phyloP scores from a whole-genome alignment of 2,797 vertebrate genomes.

The Phoeniculus purpureus region DNA sequence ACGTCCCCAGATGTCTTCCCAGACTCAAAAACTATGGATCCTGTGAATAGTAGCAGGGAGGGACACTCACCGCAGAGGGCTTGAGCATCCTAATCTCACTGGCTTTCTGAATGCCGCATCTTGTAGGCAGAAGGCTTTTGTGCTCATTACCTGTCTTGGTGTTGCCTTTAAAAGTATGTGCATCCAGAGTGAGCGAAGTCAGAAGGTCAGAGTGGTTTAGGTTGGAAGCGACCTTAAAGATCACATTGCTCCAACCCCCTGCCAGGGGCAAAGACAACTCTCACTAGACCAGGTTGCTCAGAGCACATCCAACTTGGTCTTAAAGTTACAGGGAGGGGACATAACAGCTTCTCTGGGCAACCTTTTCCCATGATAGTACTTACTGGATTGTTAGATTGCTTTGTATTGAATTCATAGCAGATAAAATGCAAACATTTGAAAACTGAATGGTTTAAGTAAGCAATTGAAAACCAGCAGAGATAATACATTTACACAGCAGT shows the following conservation, averaged over 20 bases:
- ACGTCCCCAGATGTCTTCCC: not conserved
- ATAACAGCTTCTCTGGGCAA: no score
- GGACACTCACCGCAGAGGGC: not conserved
- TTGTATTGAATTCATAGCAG: not conserved
- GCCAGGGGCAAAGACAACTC: no score
- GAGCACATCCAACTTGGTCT: no score
- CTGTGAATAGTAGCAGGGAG: not conserved
- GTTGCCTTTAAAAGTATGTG: not conserved
- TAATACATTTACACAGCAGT: not conserved
- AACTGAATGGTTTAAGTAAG: not conserved
- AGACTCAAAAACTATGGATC: accelerated
- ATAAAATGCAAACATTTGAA: not conserved
- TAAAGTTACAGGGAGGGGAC: no score
- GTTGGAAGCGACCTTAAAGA: no score
- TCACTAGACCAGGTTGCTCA: no score
- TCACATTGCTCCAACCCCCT: no score
- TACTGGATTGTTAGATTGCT: not conserved
- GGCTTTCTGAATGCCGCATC: not conserved
- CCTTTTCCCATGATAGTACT: not conserved
- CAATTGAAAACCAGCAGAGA: not conserved
- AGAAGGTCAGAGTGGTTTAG: no score
- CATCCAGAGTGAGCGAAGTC: not conserved
- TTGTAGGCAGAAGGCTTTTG: not conserved
- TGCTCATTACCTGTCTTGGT: accelerated
- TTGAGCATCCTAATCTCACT: not conserved